These are phyloP conservation scores for Nycticorax nycticorax DNA, from an alignment of 2,113 vertebrate species.

Conservation along the genomic window DNA sequence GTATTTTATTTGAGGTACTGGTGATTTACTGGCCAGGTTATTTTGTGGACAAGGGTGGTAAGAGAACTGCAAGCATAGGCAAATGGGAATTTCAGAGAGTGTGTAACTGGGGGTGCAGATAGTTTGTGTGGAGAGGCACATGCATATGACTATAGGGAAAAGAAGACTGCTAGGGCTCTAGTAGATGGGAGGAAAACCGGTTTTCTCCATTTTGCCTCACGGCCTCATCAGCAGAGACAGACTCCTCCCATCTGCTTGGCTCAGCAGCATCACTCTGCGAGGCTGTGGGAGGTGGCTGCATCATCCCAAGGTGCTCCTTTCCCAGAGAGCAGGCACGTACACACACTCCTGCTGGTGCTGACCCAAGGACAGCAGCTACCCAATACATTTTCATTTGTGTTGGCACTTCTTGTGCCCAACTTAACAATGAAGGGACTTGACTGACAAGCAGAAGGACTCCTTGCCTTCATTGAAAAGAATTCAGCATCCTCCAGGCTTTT, in stretches of 20 bases:
- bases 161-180: not conserved
- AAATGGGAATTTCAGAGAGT: not conserved
- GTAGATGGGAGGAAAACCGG: not conserved
- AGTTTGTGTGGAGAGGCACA: not conserved
- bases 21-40: not conserved
- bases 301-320: not conserved
- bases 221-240: not conserved
- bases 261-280: not conserved
- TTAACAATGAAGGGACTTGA: not conserved
- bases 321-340: not conserved
- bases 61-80: not conserved
- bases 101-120: not conserved
- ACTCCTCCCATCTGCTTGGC: constrained; percentile 10
- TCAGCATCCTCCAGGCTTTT: not conserved
- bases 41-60: not conserved
- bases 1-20: not conserved
- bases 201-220: not conserved
- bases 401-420: not conserved
- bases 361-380: not conserved
- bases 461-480: not conserved
- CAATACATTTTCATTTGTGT: not conserved
- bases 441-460: not conserved
- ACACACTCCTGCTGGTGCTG: not conserved
- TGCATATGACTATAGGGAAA: not conserved
- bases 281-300: not conserved